phyloP scores from a whole-genome alignment of 1,140 invertebrate genomes.

The Vanessa tameamea region DNA sequence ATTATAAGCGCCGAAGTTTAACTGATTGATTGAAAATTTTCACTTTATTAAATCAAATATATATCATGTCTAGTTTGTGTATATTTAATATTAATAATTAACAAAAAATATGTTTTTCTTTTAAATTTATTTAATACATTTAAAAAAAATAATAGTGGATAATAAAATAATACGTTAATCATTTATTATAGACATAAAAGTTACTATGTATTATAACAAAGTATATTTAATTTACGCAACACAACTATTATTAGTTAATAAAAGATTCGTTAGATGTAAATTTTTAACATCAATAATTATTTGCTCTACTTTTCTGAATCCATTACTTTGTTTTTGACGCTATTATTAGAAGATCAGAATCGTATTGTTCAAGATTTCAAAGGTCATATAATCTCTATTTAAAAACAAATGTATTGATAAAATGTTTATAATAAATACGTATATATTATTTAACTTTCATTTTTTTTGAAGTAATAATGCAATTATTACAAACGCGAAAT shows the following conservation, averaged over 20 bases:
- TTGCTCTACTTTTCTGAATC: not conserved
- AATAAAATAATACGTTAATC: too few relatives aligned
- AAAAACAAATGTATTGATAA: not conserved
- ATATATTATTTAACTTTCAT: not conserved
- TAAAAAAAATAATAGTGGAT: too few relatives aligned
- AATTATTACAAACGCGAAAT: not conserved
- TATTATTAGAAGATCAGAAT: not conserved
- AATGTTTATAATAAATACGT: not conserved
- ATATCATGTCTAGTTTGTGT: not conserved
- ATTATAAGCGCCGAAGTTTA: not conserved
- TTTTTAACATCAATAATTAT: not conserved
- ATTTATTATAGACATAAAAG: too few relatives aligned
- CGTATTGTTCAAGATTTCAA: not conserved
- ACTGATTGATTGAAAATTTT: not conserved
- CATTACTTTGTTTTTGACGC: not conserved
- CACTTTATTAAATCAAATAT: not conserved
- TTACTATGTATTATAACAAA: too few relatives aligned
- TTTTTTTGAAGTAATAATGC: not conserved
- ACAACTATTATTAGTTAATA: too few relatives aligned
- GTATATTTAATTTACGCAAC: too few relatives aligned
- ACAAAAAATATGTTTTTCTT: too few relatives aligned
- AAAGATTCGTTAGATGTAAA: not conserved
- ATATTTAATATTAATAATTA: too few relatives aligned
- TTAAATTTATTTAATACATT: too few relatives aligned
- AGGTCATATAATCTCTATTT: not conserved